phyloP scores from a whole-genome alignment of 2,797 vertebrate species.

The Apogon hyalosoma region DNA sequence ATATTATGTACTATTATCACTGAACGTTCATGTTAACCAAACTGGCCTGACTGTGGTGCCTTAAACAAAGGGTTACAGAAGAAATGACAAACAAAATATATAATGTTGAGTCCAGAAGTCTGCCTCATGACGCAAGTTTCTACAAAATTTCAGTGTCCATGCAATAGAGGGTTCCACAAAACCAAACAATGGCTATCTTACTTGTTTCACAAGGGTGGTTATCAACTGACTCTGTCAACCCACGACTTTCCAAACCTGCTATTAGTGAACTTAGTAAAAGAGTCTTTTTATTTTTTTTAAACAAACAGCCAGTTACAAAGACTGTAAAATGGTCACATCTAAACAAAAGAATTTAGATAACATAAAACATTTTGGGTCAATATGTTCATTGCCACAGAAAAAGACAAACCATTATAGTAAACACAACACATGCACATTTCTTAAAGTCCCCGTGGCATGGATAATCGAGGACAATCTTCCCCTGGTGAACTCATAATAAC shows the following conservation, averaged over 20 bases:
- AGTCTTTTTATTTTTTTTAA: neutral
- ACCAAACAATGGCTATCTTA: constrained; percentile 50
- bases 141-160: constrained; percentile 32
- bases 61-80: constrained; percentile 1
- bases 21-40: too few relatives aligned
- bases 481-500: too few relatives aligned
- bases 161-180: constrained; percentile 32
- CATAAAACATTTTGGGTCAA: too few relatives aligned
- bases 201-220: constrained; percentile 54
- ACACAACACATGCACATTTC: too few relatives aligned
- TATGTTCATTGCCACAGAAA: too few relatives aligned
- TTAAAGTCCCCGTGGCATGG: too few relatives aligned
- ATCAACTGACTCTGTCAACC: constrained; percentile 56
- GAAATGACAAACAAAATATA: constrained; percentile 5
- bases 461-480: too few relatives aligned
- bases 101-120: neutral
- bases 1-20: too few relatives aligned
- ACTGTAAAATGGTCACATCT: neutral
- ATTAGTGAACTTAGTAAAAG: constrained; percentile 59
- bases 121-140: constrained; percentile 25
- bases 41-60: too few relatives aligned
- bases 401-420: too few relatives aligned
- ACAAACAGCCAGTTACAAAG: constrained; percentile 10
- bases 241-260: constrained; percentile 52
- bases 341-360: too few relatives aligned